These are phyloP conservation scores for Pseudorasbora parva DNA, from an alignment of 2,113 vertebrate species.

Conservation along the genomic window DNA sequence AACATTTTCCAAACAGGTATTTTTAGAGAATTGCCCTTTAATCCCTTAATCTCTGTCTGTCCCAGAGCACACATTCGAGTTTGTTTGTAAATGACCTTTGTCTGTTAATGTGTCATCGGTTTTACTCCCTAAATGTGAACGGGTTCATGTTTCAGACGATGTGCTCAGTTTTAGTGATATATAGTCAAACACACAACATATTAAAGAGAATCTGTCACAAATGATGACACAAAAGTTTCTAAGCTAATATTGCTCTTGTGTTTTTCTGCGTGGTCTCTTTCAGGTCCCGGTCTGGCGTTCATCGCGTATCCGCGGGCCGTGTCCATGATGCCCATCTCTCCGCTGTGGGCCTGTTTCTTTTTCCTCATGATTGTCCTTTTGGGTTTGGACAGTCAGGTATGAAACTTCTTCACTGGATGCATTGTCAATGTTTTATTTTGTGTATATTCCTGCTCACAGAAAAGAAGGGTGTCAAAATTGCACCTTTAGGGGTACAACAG, in stretches of 20 bases:
- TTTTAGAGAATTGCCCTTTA: not conserved
- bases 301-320: slow-evolving; percentile 97
- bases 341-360: slow-evolving; percentile 95
- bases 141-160: not conserved
- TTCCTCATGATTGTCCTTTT: slow-evolving; percentile 95
- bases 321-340: slow-evolving; percentile 94
- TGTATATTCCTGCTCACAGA: too few relatives aligned
- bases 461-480: too few relatives aligned
- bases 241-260: not conserved
- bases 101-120: not conserved
- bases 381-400: slow-evolving; percentile 95
- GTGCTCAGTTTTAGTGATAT: not conserved
- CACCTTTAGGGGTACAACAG: too few relatives aligned
- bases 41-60: not conserved
- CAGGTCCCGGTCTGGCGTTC: slow-evolving; percentile 96
- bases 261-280: slow-evolving; percentile 20
- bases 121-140: not conserved
- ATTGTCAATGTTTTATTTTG: not conserved
- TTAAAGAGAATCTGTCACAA: not conserved
- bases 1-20: not conserved
- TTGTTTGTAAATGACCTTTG: not conserved
- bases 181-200: not conserved
- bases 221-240: not conserved
- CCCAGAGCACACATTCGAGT: not conserved
- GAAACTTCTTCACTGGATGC: not conserved